Conservation (phyloP, 1,140 invertebrate species). For the Lethocerus indicus region DNA sequence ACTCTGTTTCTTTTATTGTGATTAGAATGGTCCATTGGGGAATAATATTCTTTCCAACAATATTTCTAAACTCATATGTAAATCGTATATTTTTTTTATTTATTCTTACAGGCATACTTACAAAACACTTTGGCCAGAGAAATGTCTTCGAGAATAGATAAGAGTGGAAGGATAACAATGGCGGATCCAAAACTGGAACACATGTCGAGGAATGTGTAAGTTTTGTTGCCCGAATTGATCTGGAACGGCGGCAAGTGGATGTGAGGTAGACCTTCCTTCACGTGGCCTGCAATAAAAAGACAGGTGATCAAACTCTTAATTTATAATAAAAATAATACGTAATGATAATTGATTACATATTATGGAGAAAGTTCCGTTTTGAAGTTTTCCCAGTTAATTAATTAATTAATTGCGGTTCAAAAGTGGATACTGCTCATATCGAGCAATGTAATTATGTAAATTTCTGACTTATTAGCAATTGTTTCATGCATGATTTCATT, state of each 20-base stretch:
- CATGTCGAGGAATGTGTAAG: conserved; percentile 47
- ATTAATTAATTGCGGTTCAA: too few relatives aligned
- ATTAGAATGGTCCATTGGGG: too few relatives aligned
- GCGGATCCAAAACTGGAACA: conserved; percentile 47
- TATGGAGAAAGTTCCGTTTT: too few relatives aligned
- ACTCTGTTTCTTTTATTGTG: too few relatives aligned
- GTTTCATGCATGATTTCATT: too few relatives aligned
- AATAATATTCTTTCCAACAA: background rate
- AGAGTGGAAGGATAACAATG: conserved; percentile 57
- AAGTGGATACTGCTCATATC: too few relatives aligned
- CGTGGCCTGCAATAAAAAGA: conserved; percentile 34
- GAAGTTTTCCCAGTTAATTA: too few relatives aligned
- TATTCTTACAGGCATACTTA: conserved; percentile 24
- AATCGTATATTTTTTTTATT: background rate
- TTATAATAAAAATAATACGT: too few relatives aligned
- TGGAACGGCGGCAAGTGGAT: conserved; percentile 43
- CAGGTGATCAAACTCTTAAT: too few relatives aligned
- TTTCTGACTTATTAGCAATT: too few relatives aligned
- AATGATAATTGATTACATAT: too few relatives aligned
- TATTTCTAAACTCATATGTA: background rate
- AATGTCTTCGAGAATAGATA: conserved; percentile 64
- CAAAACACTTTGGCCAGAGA: conserved; percentile 68
- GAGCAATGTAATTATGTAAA: too few relatives aligned
- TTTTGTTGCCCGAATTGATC: conserved; percentile 39
- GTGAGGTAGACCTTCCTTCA: conserved; percentile 48